Evolutionary conservation across 2,113 vertebrate genomes (phyloP), one percentile per base, ranked within the genome.

Genomic region (Ceuthmochares aereus): DNA sequence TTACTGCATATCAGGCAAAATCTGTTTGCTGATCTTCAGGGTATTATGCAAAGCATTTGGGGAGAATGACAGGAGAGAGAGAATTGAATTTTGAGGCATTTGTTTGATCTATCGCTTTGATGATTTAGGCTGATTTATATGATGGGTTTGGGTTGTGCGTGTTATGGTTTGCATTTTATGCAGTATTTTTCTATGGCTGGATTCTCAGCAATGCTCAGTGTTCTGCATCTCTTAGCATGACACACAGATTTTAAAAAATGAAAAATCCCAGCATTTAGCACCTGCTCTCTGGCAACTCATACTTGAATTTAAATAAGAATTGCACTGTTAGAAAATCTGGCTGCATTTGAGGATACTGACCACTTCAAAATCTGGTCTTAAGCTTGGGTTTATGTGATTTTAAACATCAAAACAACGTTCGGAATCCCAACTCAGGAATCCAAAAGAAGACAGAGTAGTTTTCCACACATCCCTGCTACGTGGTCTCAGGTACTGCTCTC

Each of bases 81-180:
- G 89, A 93, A 93, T 83, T 88, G 93, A 96, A 95, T 96, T 96
- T 92, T 94, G 95, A 97, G 91, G 93, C 94, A 93, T 96, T 96
- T 95, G 93, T 97, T 97, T 96, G 93, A 97, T 97, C 96, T 96
- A 95, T 93, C 51, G 62, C 95, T 97, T 96, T 97, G 96, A 97
- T 96, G 95, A 96, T 96, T 95, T 96, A 96, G 96, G 87, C 91
- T 95, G 96, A 97, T 96, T 96, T 96, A 76, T 96, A 95, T 94
- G 91, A 96, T 93, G 94, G 89, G 95, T 89, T 94, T 94, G 89
- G 74, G 89, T 79, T 91, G 81, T 76, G 60, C 94, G 66, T 87
- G 77, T 93, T 95, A 58, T 16, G 62, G 87, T 95, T 96, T 96
- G 93, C 78, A 93, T 97, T 97, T 95, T 91, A 78, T 12, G 25